Conservation (phyloP, 2,888 invertebrate species). For the Watsonalla cultraria region DNA sequence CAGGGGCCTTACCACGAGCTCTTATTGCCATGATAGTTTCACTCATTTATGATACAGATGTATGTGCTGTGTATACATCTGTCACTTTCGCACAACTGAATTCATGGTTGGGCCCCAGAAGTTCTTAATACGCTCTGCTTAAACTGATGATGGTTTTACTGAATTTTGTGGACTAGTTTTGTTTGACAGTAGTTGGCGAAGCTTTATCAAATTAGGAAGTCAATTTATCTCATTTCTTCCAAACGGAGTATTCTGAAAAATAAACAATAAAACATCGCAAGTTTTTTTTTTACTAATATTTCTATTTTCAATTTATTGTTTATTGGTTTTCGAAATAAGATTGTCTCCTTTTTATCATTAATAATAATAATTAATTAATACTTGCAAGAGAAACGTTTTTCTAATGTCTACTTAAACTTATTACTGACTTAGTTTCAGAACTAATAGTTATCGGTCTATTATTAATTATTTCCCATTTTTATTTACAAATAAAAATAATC, state of each 20-base stretch:
- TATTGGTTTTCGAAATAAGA: constrained; percentile 72
- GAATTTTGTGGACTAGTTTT: too few species aligned
- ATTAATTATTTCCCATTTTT: constrained; percentile 28
- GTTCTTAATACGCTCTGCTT: neutral
- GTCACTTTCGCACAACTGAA: too few species aligned
- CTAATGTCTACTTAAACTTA: constrained; percentile 71
- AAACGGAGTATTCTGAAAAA: too few species aligned
- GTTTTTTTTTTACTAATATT: constrained; percentile 58
- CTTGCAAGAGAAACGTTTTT: constrained; percentile 62
- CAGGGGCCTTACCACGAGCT: too few species aligned
- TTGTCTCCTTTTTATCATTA: constrained; percentile 60
- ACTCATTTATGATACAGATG: too few species aligned
- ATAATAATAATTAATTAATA: constrained; percentile 64
- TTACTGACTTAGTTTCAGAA: constrained; percentile 50
- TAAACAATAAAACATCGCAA: constrained; percentile 47
- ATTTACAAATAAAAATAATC: constrained; percentile 35
- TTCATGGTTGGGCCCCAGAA: too few species aligned
- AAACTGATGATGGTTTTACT: too few species aligned
- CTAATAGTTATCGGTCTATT: constrained; percentile 41
- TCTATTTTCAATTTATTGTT: constrained; percentile 75
- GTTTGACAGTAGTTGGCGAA: too few species aligned
- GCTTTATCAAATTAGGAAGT: too few species aligned
- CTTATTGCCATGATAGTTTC: too few species aligned
- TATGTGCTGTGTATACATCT: too few species aligned
- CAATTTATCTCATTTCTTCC: too few species aligned